Percentiles rank a stretch among this genome's conserved stretches.
These are phyloP conservation scores for Eupithecia dodoneata DNA, from an alignment of 2,888 invertebrate species.

Conservation along the genomic window DNA sequence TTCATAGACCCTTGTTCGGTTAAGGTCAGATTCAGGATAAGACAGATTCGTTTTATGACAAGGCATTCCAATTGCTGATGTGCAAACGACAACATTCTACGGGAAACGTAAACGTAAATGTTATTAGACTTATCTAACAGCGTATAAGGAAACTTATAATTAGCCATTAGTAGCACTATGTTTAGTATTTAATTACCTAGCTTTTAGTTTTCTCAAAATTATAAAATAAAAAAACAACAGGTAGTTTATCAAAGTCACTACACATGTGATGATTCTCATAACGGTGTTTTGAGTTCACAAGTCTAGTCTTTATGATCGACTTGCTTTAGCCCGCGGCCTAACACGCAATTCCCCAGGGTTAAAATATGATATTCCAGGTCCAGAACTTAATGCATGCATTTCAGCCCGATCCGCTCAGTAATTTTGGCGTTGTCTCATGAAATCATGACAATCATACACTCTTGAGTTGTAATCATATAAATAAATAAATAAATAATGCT, in stretches of 20 bases:
- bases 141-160: conserved; percentile 25
- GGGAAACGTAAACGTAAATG: background rate
- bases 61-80: background rate
- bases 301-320: background rate
- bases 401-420: too few species aligned
- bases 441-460: too few species aligned
- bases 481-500: too few species aligned
- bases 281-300: conserved; percentile 39
- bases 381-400: too few species aligned
- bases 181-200: too few species aligned
- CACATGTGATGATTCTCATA: conserved; percentile 49
- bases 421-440: too few species aligned
- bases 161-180: too few species aligned
- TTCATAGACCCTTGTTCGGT: too few species aligned
- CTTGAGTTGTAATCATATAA: too few species aligned
- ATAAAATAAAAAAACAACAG: conserved; percentile 25
- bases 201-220: too few species aligned
- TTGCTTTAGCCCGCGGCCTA: background rate
- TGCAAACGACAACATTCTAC: background rate
- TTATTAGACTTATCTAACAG: conserved; percentile 44
- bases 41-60: background rate
- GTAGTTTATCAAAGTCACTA: conserved; percentile 50
- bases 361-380: too few species aligned
- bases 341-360: background rate
- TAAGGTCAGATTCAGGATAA: too few species aligned